Evolutionary conservation across 2,797 vertebrate species (phyloP).

Genomic region (Xyrichtys novacula): DNA sequence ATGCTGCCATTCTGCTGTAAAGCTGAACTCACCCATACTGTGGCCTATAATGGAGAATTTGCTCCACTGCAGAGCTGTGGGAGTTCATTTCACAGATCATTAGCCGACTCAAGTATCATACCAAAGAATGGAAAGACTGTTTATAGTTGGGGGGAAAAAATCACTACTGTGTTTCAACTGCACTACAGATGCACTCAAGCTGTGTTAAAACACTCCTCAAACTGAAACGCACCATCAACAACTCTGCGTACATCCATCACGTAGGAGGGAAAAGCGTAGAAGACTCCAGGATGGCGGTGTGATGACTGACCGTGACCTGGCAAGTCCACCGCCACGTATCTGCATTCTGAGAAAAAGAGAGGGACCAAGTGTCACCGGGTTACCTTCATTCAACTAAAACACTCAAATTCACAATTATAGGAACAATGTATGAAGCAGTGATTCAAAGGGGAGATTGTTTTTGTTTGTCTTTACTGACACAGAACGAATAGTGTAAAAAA

Average conservation of each 20-base stretch:
- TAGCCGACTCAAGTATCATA: constrained; percentile 56
- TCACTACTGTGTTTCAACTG: constrained; percentile 24
- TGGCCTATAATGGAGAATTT: constrained; percentile 92
- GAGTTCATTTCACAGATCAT: constrained; percentile 76
- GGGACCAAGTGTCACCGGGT: not conserved
- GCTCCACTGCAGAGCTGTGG: constrained; percentile 91
- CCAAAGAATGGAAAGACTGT: constrained; percentile 35
- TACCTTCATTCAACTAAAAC: not conserved
- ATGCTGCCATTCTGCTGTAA: not conserved
- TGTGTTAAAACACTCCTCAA: not conserved
- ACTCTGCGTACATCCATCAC: constrained; percentile 87
- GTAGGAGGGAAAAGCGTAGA: constrained; percentile 85
- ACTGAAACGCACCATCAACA: constrained; percentile 79
- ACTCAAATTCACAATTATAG: too few species aligned
- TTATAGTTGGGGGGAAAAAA: constrained; percentile 39
- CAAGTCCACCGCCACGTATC: constrained; percentile 90
- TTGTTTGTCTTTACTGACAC: too few species aligned
- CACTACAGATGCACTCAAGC: not conserved
- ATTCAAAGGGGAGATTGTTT: too few species aligned
- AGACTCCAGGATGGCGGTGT: constrained; percentile 86
- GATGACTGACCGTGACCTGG: constrained; percentile 92
- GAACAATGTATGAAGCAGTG: too few species aligned
- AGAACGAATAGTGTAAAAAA: too few species aligned
- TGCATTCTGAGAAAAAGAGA: constrained; percentile 78
- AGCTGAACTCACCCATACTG: constrained; percentile 92